Evolutionary conservation across 2,888 invertebrate species (phyloP), one percentile per base, ranked within the genome.

Genomic region (Amphipyra berbera): DNA sequence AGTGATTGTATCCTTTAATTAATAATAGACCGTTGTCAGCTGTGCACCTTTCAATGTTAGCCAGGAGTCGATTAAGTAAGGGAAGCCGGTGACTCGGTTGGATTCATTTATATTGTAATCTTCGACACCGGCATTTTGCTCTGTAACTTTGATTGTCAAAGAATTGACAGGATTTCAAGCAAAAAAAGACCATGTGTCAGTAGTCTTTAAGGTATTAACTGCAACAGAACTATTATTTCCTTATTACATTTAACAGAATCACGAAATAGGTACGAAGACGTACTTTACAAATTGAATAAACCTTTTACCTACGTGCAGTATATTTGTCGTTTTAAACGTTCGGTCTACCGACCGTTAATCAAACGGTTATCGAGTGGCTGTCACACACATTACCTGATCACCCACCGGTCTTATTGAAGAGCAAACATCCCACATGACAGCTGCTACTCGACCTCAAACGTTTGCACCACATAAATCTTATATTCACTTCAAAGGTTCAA

Each of bases 391-490:
- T 68, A 68, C 74, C 54, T 65, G 70, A 40, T 45, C 50, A 48
- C 37, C 12, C 42, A 7, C 33, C 63, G 33, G 27, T 48, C 46
- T 47, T 27, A 21, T 73, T 42, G 41, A 30, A 54, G 14, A 50
- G 46, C 53, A 57, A 62, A 55, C 54, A 55, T 47, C 42, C 44
- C 62, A 50, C 57, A 47, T 37, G 44, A 33, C 69, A 58, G 63
- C 45, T 73, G 68, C 53, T 40, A 50, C 45, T 33, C 38, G 41
- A 57, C 44, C 35, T 50, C 46, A 21, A 58, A 41, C 58, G 41
- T 59, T 68, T 63, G 50, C 37, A 1, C 14, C 30, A 54, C 69
- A 68, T 68, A 50, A 54, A 68, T 61, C 52, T 73, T 35, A 33
- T n/a, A 41, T 57, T 37, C 58, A 50, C 49, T 57, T 48, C 55